phyloP scores from a whole-genome alignment of 2,797 vertebrate species.

The Coilia nasus region DNA sequence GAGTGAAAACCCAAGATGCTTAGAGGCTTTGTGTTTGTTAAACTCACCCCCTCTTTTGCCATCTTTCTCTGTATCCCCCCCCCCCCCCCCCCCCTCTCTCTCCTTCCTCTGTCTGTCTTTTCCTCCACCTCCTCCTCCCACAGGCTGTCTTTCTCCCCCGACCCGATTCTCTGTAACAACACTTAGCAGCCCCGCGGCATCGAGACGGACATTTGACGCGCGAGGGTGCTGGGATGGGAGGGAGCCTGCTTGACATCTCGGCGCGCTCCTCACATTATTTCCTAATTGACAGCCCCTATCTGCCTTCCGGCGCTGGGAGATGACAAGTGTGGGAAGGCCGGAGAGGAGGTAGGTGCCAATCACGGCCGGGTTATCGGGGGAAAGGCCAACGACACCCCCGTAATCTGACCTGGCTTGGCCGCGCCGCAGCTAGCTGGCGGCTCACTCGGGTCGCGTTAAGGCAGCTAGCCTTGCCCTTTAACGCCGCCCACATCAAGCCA shows the following conservation, averaged over 20 bases:
- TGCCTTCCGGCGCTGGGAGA: conserved; percentile 68
- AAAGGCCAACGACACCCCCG: conserved; percentile 69
- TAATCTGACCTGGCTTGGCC: conserved; percentile 76
- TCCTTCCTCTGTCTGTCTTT: conserved; percentile 50
- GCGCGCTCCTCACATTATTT: conserved; percentile 75
- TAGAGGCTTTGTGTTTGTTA: conserved; percentile 58
- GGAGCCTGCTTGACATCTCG: conserved; percentile 63
- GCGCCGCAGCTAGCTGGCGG: conserved; percentile 61
- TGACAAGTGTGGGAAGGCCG: conserved; percentile 75
- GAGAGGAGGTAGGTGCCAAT: conserved; percentile 82
- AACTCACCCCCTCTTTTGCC: conserved; percentile 44
- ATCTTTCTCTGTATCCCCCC: neutral
- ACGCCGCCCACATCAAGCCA: conserved; percentile 35
- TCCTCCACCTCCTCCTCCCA: conserved; percentile 61
- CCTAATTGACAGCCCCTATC: conserved; percentile 83
- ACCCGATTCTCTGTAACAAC: conserved; percentile 74
- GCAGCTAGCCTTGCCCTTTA: conserved; percentile 46
- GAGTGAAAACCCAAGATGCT: conserved; percentile 43
- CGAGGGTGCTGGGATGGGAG: conserved; percentile 63
- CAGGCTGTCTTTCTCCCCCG: conserved; percentile 68
- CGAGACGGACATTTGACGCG: conserved; percentile 68
- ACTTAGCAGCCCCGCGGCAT: conserved; percentile 63
- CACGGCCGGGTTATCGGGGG: conserved; percentile 73
- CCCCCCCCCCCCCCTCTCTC: conserved; percentile 44
- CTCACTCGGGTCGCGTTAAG: conserved; percentile 55